Percentiles rank a stretch among this genome's conserved stretches.
Evolutionary conservation across 2,888 invertebrate species (phyloP).

Genomic region (Agrochola macilenta): DNA sequence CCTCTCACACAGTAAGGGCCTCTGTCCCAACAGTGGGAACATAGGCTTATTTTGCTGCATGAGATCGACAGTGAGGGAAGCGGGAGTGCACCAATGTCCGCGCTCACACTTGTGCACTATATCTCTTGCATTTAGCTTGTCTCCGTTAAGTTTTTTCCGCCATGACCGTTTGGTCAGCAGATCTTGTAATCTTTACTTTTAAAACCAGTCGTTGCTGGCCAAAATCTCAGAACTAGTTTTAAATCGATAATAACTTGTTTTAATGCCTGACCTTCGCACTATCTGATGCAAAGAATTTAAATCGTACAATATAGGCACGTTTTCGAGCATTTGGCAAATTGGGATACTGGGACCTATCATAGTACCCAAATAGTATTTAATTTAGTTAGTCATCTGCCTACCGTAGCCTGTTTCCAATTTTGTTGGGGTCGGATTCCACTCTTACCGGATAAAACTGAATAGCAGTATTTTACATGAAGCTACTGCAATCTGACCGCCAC

Average conservation of each 20-base stretch:
- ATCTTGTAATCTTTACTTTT: constrained; percentile 12
- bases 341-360: background rate
- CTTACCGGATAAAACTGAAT: background rate
- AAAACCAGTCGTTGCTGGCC: constrained; percentile 21
- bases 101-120: too few species aligned
- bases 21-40: too few species aligned
- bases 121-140: background rate
- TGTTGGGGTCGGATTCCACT: background rate
- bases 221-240: constrained; percentile 21
- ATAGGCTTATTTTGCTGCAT: too few species aligned
- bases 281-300: background rate
- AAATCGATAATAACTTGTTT: constrained; percentile 32
- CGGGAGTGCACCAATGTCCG: background rate
- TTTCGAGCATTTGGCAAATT: background rate
- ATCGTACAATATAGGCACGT: background rate
- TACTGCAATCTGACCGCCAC: too few species aligned
- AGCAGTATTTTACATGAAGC: background rate
- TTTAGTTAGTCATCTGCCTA: too few species aligned
- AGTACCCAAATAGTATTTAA: background rate
- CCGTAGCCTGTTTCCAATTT: too few species aligned
- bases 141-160: background rate
- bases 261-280: constrained; percentile 1
- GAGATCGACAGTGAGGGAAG: background rate
- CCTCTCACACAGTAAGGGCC: too few species aligned
- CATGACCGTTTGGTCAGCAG: background rate